Evolutionary conservation across 2,888 invertebrate genomes (phyloP).

Genomic region (Diogma glabrata): DNA sequence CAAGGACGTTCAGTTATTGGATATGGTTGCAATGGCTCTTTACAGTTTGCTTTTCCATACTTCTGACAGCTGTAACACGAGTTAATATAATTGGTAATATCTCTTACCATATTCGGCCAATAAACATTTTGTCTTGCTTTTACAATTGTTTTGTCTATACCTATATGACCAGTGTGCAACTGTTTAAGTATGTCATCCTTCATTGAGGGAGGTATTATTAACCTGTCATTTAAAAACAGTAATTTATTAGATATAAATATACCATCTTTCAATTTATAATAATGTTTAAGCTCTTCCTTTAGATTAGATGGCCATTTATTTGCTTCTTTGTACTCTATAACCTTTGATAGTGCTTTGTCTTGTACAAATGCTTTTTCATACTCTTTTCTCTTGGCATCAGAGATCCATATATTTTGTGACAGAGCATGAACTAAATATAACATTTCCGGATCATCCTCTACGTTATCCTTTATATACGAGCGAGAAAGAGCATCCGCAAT

Average conservation of each 20-base stretch:
- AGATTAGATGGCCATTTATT: not conserved
- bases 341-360: not conserved
- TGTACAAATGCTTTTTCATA: not conserved
- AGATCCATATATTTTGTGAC: too few relatives aligned
- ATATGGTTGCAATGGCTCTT: not conserved
- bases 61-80: not conserved
- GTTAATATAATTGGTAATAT: not conserved
- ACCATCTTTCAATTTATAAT: slow-evolving; percentile 11
- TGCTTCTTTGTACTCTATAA: not conserved
- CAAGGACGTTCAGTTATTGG: not conserved
- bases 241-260: not conserved
- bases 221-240: not conserved
- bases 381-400: not conserved
- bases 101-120: slow-evolving; percentile 4
- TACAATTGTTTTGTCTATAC: slow-evolving; percentile 8
- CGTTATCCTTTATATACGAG: not conserved
- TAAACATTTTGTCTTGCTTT: slow-evolving; percentile 10
- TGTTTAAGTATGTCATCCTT: not conserved
- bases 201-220: not conserved
- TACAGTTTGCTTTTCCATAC: not conserved
- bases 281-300: not conserved
- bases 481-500: not conserved
- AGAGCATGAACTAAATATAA: too few relatives aligned
- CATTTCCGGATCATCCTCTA: too few relatives aligned
- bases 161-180: slow-evolving; percentile 11